Conservation (phyloP, 2,113 vertebrate species). For the Catharus bicknelli region DNA sequence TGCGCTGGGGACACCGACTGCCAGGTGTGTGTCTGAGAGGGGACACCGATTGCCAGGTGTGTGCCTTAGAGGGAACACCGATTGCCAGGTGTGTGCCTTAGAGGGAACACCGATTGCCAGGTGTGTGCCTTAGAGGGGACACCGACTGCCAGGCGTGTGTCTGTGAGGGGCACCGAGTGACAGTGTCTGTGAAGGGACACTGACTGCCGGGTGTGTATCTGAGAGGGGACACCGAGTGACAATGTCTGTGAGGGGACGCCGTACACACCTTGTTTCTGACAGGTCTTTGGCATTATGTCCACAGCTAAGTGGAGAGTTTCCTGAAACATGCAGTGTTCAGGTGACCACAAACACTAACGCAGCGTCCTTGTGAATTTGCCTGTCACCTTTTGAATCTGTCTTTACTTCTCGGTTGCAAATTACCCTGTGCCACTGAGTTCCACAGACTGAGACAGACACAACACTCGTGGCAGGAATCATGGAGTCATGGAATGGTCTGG, state of each 20-base stretch:
- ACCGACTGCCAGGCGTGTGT: no score
- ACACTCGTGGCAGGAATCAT: accelerated
- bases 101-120: no score
- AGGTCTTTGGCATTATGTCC: no score
- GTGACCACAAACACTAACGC: no score
- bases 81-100: no score
- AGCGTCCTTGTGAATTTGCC: accelerated
- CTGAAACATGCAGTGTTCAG: not conserved
- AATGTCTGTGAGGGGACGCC: accelerated
- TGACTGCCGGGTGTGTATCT: no score
- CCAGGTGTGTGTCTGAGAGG: no score
- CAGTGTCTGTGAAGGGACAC: no score
- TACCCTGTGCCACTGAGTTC: not conserved
- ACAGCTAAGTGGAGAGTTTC: accelerated
- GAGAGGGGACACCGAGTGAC: not conserved
- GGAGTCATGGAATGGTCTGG: not conserved
- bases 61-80: not conserved
- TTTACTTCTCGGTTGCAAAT: not conserved
- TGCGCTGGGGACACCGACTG: no score
- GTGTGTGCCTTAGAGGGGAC: not conserved
- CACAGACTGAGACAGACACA: accelerated
- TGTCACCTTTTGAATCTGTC: not conserved
- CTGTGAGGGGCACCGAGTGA: no score
- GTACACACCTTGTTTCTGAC: accelerated
- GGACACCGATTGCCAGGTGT: no score